Evolutionary conservation across 2,113 vertebrate genomes (phyloP), one percentile per base, ranked within the genome.

Genomic region (Serilophus lunatus): DNA sequence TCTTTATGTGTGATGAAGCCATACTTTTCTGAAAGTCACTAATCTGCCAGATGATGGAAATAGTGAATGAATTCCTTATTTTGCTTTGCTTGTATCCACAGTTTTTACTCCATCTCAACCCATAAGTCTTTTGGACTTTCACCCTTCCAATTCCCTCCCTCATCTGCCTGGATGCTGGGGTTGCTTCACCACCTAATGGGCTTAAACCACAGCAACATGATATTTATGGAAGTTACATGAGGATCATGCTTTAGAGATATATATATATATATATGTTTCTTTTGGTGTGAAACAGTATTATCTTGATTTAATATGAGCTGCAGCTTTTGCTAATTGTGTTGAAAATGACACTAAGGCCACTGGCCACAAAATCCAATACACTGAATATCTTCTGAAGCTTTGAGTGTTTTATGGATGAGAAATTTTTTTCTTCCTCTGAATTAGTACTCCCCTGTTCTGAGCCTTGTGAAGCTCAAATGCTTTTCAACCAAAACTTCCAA

Each of bases 1-100:
- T 3, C 2, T 0, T 38, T 38, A 19, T 0, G 0, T 4, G 5
- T 57, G 31, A 63, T 5, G 12, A 11, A 84, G 22, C 9, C 18
- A 18, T 54, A 36, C 9, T 54, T 61, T 70, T 28, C 64, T 47
- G 29, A 14, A 61, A 53, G 28, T 29, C 28, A n/a, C n/a, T 47
- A 13, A 45, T 18, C 49, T 81, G 24, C 35, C 49, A 45, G 35
- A 10, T 1, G 0, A 26, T 24, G 18, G 25, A 59, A 59, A 17
- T 3, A 63, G 24, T 18, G 12, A 81, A 69, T 6, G 0, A 61
- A 29, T 76, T 80, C 9, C 10, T 65, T 42, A 8, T 60, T 82
- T 82, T 47, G 5, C 23, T 61, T 71, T 71, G 19, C 10, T 80
- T 66, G 8, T 0, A 0, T 0, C 0, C 33, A 12, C 5, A 70